Conservation (phyloP, 2,888 invertebrate genomes). For the Drosophila colorata region DNA sequence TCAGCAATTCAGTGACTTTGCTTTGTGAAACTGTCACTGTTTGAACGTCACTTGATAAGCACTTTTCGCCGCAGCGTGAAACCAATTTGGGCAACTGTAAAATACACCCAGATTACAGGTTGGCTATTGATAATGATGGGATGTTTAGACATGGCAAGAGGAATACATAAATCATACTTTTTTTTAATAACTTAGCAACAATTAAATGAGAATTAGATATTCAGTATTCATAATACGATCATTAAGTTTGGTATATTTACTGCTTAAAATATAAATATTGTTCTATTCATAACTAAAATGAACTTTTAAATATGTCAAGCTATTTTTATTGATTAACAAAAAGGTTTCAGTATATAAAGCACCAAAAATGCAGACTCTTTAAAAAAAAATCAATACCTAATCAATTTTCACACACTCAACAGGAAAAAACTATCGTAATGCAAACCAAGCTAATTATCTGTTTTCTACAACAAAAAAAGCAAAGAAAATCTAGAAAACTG, state of each 20-base stretch:
- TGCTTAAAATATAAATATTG: too few species aligned
- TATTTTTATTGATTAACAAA: too few species aligned
- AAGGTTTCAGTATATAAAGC: too few species aligned
- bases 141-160: too few species aligned
- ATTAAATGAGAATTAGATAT: too few species aligned
- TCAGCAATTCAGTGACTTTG: slow-evolving; percentile 44
- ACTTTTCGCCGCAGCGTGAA: slow-evolving; percentile 3
- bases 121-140: too few species aligned
- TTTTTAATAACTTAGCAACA: too few species aligned
- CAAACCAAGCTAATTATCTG: not conserved
- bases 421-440: not conserved
- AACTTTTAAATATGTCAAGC: too few species aligned
- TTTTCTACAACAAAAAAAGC: not conserved
- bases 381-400: not conserved
- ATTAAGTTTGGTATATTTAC: too few species aligned
- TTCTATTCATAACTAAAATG: too few species aligned
- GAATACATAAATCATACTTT: not conserved
- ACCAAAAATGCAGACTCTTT: not conserved
- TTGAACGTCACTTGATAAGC: slow-evolving; percentile 16
- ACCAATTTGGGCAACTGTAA: not conserved
- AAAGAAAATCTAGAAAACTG: not conserved
- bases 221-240: too few species aligned
- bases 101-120: not conserved
- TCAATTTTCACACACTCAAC: not conserved
- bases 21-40: slow-evolving; percentile 45